Evolutionary conservation across 2,113 vertebrate genomes (phyloP).

Genomic region (Grus americana): DNA sequence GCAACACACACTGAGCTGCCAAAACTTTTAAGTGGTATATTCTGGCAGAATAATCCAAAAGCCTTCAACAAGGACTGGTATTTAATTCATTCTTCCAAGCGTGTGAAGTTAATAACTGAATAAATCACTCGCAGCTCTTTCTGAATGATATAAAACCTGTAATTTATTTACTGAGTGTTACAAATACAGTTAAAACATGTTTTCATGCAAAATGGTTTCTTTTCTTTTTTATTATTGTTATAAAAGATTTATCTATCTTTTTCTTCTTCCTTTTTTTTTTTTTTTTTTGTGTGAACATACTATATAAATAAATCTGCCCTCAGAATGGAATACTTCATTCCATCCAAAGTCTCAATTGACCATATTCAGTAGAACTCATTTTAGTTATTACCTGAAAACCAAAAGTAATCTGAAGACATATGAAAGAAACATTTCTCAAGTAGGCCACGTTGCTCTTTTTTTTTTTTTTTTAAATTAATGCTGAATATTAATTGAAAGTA

Average conservation of each 20-base stretch:
- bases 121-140: slow-evolving; percentile 76
- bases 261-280: not conserved
- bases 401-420: not conserved
- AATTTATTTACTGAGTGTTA: slow-evolving; percentile 82
- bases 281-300: slow-evolving; percentile 13
- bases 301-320: not conserved
- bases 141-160: slow-evolving; percentile 82
- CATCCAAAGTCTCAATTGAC: not conserved
- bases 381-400: not conserved
- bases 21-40: slow-evolving; percentile 58
- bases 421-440: not conserved
- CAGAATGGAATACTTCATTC: not conserved
- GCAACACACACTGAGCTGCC: not conserved
- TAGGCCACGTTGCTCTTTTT: not conserved
- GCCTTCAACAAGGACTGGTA: slow-evolving; percentile 57
- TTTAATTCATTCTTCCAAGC: slow-evolving; percentile 81
- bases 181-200: slow-evolving; percentile 80
- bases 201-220: slow-evolving; percentile 75
- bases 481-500: not conserved
- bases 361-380: not conserved
- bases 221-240: slow-evolving; percentile 64
- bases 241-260: not conserved
- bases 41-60: slow-evolving; percentile 65
- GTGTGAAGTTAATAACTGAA: slow-evolving; percentile 80
- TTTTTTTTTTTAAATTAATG: not conserved